Conservation (phyloP, 1,140 invertebrate species). For the Drosophila hydei region DNA sequence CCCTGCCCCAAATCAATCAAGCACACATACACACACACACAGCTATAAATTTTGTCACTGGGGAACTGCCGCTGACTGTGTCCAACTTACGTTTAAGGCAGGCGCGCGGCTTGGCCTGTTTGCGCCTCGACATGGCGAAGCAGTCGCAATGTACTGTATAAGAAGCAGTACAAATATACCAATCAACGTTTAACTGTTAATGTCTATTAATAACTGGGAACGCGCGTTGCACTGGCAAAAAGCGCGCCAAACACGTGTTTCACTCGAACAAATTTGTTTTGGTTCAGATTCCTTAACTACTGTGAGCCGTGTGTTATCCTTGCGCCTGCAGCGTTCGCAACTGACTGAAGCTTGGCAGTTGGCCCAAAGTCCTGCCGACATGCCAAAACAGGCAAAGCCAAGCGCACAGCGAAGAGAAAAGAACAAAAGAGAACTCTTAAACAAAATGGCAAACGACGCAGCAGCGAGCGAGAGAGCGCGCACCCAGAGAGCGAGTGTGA, state of each 20-base stretch:
- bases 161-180: slow-evolving; percentile 11
- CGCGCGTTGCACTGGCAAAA: slow-evolving; percentile 35
- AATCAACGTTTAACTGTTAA: slow-evolving; percentile 1
- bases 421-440: slow-evolving; percentile 58
- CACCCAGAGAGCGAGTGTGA: not conserved
- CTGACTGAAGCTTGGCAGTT: slow-evolving; percentile 65
- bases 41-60: slow-evolving; percentile 27
- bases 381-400: slow-evolving; percentile 47
- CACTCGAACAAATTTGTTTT: slow-evolving; percentile 30
- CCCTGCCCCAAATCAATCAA: slow-evolving; percentile 75
- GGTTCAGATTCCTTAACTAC: slow-evolving; percentile 6
- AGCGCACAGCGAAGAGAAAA: slow-evolving; percentile 26
- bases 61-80: slow-evolving; percentile 27
- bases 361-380: slow-evolving; percentile 52
- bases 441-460: slow-evolving; percentile 57
- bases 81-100: slow-evolving; percentile 81
- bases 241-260: slow-evolving; percentile 66
- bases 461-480: slow-evolving; percentile 6
- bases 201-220: slow-evolving; percentile 10
- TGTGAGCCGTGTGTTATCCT: slow-evolving; percentile 55
- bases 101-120: slow-evolving; percentile 81
- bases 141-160: not conserved
- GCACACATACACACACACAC: slow-evolving; percentile 40
- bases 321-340: slow-evolving; percentile 77
- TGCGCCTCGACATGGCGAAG: slow-evolving; percentile 75